Evolutionary conservation across 2,888 invertebrate species (phyloP).

Genomic region (Dynastes hyllus): DNA sequence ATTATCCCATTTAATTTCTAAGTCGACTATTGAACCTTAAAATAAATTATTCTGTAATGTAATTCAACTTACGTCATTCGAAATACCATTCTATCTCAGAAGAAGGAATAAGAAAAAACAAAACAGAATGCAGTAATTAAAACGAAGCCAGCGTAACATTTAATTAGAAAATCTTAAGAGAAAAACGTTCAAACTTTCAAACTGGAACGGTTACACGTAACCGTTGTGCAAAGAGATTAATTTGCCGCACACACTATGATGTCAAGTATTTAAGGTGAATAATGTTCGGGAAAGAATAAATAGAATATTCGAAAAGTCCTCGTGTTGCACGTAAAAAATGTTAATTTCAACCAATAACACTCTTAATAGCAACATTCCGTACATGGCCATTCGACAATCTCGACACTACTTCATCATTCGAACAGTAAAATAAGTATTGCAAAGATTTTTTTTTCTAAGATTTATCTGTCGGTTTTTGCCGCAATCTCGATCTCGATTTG

Average conservation of each 20-base stretch:
- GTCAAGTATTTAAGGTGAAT: background rate
- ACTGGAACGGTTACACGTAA: conserved; percentile 10
- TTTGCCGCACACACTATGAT: conserved; percentile 3
- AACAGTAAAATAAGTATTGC: conserved; percentile 44
- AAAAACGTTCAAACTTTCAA: conserved; percentile 29
- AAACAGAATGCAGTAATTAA: conserved; percentile 30
- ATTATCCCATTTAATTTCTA: background rate
- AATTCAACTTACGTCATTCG: conserved; percentile 11
- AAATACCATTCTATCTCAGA: conserved; percentile 12
- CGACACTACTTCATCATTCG: conserved; percentile 32
- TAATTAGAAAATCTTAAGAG: conserved; percentile 17
- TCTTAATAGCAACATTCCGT: conserved; percentile 37
- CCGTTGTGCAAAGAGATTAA: conserved; percentile 29
- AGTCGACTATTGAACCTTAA: background rate
- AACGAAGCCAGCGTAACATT: conserved; percentile 20
- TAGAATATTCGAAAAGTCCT: conserved; percentile 18
- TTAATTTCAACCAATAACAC: conserved; percentile 39
- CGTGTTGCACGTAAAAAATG: conserved; percentile 30
- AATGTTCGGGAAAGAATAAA: conserved; percentile 12
- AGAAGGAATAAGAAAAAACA: background rate
- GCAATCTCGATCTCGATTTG: conserved; percentile 27
- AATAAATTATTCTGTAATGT: conserved; percentile 13
- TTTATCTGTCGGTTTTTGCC: background rate
- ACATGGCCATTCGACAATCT: conserved; percentile 37
- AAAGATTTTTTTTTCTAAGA: conserved; percentile 5